Conservation (phyloP, 2,888 invertebrate genomes). For the Eulithis testata region DNA sequence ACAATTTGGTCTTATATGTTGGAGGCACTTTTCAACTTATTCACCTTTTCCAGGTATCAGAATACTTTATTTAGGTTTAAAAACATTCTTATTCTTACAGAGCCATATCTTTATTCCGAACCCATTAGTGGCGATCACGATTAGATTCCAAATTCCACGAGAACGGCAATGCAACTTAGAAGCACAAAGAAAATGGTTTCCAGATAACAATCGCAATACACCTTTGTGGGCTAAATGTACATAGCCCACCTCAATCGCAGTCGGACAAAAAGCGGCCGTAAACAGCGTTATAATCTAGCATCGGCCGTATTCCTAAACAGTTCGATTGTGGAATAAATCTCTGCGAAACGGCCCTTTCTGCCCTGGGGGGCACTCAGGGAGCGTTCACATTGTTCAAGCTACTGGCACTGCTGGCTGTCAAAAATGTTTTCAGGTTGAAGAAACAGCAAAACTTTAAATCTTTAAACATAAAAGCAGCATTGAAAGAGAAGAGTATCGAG, state of each 20-base stretch:
- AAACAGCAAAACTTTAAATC: no score
- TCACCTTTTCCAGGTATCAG: no score
- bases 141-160: neutral
- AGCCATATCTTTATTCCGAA: no score
- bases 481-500: no score
- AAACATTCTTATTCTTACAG: no score
- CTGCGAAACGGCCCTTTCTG: constrained; percentile 41
- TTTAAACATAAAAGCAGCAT: no score
- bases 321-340: constrained; percentile 53
- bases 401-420: neutral
- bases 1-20: no score
- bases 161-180: neutral
- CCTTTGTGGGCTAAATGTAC: neutral
- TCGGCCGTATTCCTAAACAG: constrained; percentile 43
- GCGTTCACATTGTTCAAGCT: constrained; percentile 33
- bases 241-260: constrained; percentile 3
- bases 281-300: constrained; percentile 45
- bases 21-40: no score
- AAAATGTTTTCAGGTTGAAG: neutral
- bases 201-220: neutral
- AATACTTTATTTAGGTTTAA: no score
- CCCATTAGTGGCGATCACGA: neutral
- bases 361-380: constrained; percentile 39
- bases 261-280: constrained; percentile 33
- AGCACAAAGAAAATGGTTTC: constrained; percentile 5